Evolutionary conservation across 2,888 invertebrate species (phyloP), one percentile per base, ranked within the genome.

Genomic region (Ennomos quercinarius): DNA sequence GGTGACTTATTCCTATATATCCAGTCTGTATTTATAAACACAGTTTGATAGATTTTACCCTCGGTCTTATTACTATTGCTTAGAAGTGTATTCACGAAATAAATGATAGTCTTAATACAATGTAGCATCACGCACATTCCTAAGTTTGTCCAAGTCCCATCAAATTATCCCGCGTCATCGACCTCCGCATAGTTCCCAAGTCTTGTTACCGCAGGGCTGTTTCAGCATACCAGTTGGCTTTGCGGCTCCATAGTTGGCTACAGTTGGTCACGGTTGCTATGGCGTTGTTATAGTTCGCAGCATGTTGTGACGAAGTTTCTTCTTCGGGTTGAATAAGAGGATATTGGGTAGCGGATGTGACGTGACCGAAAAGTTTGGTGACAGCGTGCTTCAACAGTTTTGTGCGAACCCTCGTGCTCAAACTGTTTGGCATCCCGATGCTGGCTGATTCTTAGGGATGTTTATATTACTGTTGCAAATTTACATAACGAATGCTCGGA

Each of bases 281-380:
- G 10, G n/a, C 37, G 17, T 39, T 39, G 52, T 52, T 53, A 35
- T 43, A 45, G 17, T 52, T 45, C 12, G 27, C 40, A 13, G 40
- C 49, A 36, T 55, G 55, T 55, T 60, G 60, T 46, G 50, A 51
- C 60, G 12, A 60, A 60, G 50, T 60, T 60, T 55, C 39, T n/a
- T 49, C 36, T 34, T 47, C 6, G 45, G 52, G 59, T 40, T 44
- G 42, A 42, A 41, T 54, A 9, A 43, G 34, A 48, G 47, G 47
- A 48, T 58, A 49, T 52, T 52, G 51, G 37, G 41, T 41, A 45
- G 41, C 52, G 53, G 49, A 53, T 40, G 42, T 49, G 60, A 55
- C 50, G 42, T 45, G 54, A 50, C 60, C 51, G 50, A 42, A 54
- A 59, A 59, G 40, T 50, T 59, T 41, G 13, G 38, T 44, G 49